Evolutionary conservation across 1,140 invertebrate genomes (phyloP), one percentile per base, ranked within the genome.

Genomic region (Nephila pilipes): DNA sequence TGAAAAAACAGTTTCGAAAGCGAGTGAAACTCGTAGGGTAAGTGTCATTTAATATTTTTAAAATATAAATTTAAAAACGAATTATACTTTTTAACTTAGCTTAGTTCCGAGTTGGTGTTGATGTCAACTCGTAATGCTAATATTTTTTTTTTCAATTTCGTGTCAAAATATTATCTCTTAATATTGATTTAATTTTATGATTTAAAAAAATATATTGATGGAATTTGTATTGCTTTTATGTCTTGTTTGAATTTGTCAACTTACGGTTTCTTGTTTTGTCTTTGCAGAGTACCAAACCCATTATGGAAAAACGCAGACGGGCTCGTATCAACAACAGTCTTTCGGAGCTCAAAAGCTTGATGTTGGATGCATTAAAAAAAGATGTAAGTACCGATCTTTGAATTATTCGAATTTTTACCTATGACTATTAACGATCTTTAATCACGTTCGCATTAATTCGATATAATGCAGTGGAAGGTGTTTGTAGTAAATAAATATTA

Each of bases 281-380:
- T 95, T 97, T 97, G 88, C 96, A 98, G 98, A 98, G 97, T 63
- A 98, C 98, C 95, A 98, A 99, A 95, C 98, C 98, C 4, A 97
- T 98, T 93, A 98, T 98, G 98, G 98, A 98, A 95, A 98, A 98
- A 95, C 96, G 97, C 94, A 95, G 98, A 94, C 96, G 98, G 79
- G 98, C 98, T 55, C 96, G 98, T 94, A 99, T 99, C 94, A 99
- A 98, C 96, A 97, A 97, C 94, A 98, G 98, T 94, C 96, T 99
- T 25, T 97, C 98, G 93, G 98, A 98, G 94, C 96, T 99, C 65
- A 98, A 98, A 95, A 97, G 97, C 58, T 96, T 98, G 1, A 97
- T 98, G 20, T 95, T 98, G 94, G 98, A 98, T 95, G 97, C 97
- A 0, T 97, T 97, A 96, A 97, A 98, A 95, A 98, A 98, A 97